phyloP scores from a whole-genome alignment of 1,140 invertebrate species.

The Sarcophaga bullata region DNA sequence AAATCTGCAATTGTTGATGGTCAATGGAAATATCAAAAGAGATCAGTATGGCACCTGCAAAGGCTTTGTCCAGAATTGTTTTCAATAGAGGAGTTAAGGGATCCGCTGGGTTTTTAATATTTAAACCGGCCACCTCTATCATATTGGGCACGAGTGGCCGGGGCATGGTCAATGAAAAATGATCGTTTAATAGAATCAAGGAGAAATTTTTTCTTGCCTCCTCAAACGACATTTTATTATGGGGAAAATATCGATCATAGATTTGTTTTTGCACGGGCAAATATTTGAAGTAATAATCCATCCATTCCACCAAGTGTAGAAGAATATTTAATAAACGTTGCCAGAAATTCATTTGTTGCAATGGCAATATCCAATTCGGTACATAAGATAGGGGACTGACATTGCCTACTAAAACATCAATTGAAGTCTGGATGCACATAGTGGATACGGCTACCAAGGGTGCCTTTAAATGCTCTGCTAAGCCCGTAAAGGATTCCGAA shows the following conservation, averaged over 20 bases:
- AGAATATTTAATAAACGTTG: slow-evolving; percentile 13
- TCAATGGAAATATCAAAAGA: slow-evolving; percentile 81
- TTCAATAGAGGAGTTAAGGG: slow-evolving; percentile 69
- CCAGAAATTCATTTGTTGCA: slow-evolving; percentile 42
- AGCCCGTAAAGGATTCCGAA: slow-evolving; percentile 56
- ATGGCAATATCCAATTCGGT: slow-evolving; percentile 55
- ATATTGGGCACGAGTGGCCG: slow-evolving; percentile 77
- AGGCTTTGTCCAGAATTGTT: slow-evolving; percentile 71
- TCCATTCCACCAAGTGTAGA: background rate
- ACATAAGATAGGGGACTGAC: slow-evolving; percentile 61
- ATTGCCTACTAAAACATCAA: slow-evolving; percentile 60
- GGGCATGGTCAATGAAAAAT: slow-evolving; percentile 74
- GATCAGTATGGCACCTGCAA: slow-evolving; percentile 77
- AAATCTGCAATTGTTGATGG: slow-evolving; percentile 75
- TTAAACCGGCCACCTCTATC: slow-evolving; percentile 81
- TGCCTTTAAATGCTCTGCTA: slow-evolving; percentile 58
- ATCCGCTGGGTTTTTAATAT: slow-evolving; percentile 70
- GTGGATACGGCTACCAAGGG: slow-evolving; percentile 57
- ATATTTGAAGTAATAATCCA: background rate
- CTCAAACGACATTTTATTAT: slow-evolving; percentile 70
- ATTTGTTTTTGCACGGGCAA: slow-evolving; percentile 3
- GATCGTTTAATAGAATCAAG: slow-evolving; percentile 78
- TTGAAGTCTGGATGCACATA: slow-evolving; percentile 55
- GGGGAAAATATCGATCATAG: slow-evolving; percentile 44
- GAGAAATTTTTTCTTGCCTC: slow-evolving; percentile 70